Evolutionary conservation across 2,113 vertebrate genomes (phyloP), one percentile per base, ranked within the genome.

Genomic region (Pimephales promelas): DNA sequence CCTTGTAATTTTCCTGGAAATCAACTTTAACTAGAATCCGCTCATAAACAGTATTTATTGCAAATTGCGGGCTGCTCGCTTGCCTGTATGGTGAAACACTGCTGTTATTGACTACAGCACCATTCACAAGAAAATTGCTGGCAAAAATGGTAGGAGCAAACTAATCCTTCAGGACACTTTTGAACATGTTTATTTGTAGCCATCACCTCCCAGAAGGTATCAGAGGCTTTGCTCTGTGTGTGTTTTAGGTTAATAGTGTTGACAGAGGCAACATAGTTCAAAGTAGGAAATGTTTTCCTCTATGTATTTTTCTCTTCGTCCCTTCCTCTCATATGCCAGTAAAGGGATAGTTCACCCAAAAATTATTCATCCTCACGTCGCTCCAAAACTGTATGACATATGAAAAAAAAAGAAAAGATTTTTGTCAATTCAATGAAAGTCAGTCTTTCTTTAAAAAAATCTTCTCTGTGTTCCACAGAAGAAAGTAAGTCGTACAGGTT

Each of bases 1-100:
- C 85, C 57, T 74, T 86, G 85, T 86, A 86, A 84, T 81, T 89
- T 88, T 85, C 86, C 83, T 82, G 86, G 85, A 90, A 85, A 85
- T 82, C 82, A 76, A 68, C 82, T 85, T 86, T 74, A 85, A 75
- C 83, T 88, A 83, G 86, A 85, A 84, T 70, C 64, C 47, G 64
- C 79, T 54, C 79, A 70, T 81, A 81, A 68, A 81, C 45, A 36
- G 47, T 56, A 70, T 70, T 81, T 81, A 81, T 81, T 81, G 79
- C 79, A 81, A 81, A 81, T 81, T 81, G 79, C 22, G 13, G 28
- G 18, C 13, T 81, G 64, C 64, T 68, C 11, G 18, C 45, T 81
- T 81, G 47, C 28, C 47, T 81, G 47, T 54, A 54, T 81, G 43
- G 31, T 31, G 28, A 40, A 81, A 81, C 79, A 81, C 61, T 81